Evolutionary conservation across 2,797 vertebrate species (phyloP), one percentile per base, ranked within the genome.

Genomic region (Lepus townsendii): DNA sequence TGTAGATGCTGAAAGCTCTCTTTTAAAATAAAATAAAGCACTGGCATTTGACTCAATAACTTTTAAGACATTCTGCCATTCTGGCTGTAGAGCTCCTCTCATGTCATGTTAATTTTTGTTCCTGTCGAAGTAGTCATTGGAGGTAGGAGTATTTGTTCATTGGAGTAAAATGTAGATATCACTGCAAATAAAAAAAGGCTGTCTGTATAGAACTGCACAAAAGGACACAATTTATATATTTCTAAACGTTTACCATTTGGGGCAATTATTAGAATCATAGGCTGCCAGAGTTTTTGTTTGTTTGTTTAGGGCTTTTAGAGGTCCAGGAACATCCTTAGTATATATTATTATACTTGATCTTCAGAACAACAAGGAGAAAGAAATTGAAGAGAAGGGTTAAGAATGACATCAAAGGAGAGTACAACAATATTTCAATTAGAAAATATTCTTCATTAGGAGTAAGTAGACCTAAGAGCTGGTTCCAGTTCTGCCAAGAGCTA

Each of bases 101-200:
- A 11, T 78, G 57, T 62, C 30, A 83, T 86, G 38, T 77, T 95
- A 88, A 95, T 93, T 96, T 94, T 95, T 83, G 71, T 87, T 91
- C 27, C 83, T 91, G 83, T 42, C 52, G 90, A 92, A 75, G 24
- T 87, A 93, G 60, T 93, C 79, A 83, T 96, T 86, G 90, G 69
- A 83, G 19, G 94, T 79, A 88, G 50, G 9, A 90, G 66, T n/a
- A 75, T 71, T 82, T 78, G 69, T 90, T 90, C 71, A 76, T 3
- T 76, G 75, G 52, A 78, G 65, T 66, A 96, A 32, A 93, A 93
- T 72, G 47, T 92, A 52, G 76, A n/a, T 68, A 93, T 57, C 65
- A 79, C 26, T 47, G 20, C 22, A 80, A 87, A 90, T 90, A 17
- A 57, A 66, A 91, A 91, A 93, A 88, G 6, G 1, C 16, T 94